Evolutionary conservation across 1,140 invertebrate species (phyloP).

Genomic region (Leptopilina boulardi): DNA sequence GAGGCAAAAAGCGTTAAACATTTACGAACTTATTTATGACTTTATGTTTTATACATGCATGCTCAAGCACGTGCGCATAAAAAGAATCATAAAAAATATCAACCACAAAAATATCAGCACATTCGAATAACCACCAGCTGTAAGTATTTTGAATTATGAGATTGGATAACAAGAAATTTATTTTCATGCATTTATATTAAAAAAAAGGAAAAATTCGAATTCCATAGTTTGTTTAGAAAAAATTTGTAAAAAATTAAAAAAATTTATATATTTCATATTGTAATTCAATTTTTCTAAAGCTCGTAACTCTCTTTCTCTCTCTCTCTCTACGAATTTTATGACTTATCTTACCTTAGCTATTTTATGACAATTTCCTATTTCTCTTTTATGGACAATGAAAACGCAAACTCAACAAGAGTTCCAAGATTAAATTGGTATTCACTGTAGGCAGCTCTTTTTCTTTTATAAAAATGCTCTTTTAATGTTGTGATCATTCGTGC

Average conservation of each 20-base stretch:
- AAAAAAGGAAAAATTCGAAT: neutral
- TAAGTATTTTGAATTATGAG: neutral
- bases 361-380: constrained; percentile 17
- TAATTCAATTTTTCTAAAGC: neutral
- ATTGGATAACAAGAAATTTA: constrained; percentile 5
- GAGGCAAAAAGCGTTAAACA: neutral
- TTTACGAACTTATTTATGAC: constrained; percentile 28
- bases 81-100: constrained; percentile 8
- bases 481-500: neutral
- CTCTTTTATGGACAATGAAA: constrained; percentile 19
- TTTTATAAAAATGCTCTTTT: neutral
- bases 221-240: no score
- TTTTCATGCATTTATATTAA: neutral
- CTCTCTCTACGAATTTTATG: neutral
- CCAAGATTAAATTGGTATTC: constrained; percentile 2
- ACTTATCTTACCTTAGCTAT: constrained; percentile 19
- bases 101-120: constrained; percentile 9
- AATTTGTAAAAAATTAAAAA: no score
- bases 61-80: constrained; percentile 5
- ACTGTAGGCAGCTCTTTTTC: neutral
- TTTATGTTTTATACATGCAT: constrained; percentile 14
- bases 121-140: neutral
- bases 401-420: neutral
- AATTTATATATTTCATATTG: no score
- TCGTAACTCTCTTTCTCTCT: neutral